Base-by-base conservation (phyloP, 1,140 invertebrate genomes). In the Apis laboriosa region DNA sequence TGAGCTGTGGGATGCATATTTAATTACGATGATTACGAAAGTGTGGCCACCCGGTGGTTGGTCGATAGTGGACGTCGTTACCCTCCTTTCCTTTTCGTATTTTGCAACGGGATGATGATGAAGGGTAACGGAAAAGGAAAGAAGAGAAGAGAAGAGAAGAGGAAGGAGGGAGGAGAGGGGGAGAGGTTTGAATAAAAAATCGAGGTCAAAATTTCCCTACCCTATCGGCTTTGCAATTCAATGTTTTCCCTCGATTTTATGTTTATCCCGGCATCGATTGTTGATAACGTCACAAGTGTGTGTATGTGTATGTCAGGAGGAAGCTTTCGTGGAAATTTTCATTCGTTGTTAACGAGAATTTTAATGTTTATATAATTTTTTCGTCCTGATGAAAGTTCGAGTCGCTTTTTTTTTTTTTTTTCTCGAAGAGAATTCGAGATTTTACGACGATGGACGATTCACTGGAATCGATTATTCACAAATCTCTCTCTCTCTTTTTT, bases 151-250 rank as follows among this genome's bases (percentile, higher is more conserved):
- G 1, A 0, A 11, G 21, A 7, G 2, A 5, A 1, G 0, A 1
- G 2, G 0, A 15, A 7, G 1, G 2, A 11, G 21, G 9, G 2
- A 5, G 0, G 0, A 1, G 1, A 11, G 8, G 13, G 21, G 5
- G 3, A n/a, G 2, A 17, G n/a, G n/a, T n/a, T 21, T 67, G 66
- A 70, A 70, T 51, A 70, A 68, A 63, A 70, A 53, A 70, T 53
- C 49, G 67, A 53, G 67, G n/a, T 24, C 67, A 51, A 70, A 70
- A 70, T 70, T 70, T 70, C 43, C 67, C 67, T 70, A 53, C 21
- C 49, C 67, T 21, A 70, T 70, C 67, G 49, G 67, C 17, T 70
- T 70, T 70, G 67, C 67, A 70, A 70, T 70, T 70, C 67, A 70
- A 70, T 53, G 49, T 68, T 51, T 70, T n/a, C 67, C 66, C 66